phyloP scores from a whole-genome alignment of 2,797 vertebrate species.

The Danio tinwini region DNA sequence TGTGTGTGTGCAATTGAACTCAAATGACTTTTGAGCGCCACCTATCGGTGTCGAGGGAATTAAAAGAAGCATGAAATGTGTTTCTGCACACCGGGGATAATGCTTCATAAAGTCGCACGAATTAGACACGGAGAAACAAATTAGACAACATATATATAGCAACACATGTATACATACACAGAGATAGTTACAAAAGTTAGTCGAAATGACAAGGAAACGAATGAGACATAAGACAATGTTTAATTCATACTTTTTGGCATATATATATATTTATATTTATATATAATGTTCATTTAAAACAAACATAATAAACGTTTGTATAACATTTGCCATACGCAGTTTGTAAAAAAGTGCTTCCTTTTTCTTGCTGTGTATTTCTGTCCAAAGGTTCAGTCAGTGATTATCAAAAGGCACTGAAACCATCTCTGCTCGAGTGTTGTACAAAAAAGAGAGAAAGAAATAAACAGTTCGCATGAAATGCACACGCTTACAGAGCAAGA shows the following conservation, averaged over 20 bases:
- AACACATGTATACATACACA: not conserved
- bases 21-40: constrained; percentile 53
- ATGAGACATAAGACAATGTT: constrained; percentile 58
- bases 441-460: constrained; percentile 30
- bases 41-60: constrained; percentile 49
- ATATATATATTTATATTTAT: constrained; percentile 58
- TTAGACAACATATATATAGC: not conserved
- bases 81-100: not conserved
- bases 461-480: constrained; percentile 51
- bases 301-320: constrained; percentile 69
- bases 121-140: not conserved
- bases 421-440: constrained; percentile 47
- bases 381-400: constrained; percentile 58
- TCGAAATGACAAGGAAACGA: constrained; percentile 34
- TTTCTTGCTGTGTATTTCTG: constrained; percentile 63
- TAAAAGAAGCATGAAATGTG: not conserved
- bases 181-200: not conserved
- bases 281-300: constrained; percentile 75
- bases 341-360: constrained; percentile 75
- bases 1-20: not conserved
- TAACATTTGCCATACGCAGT: constrained; percentile 66
- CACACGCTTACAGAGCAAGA: constrained; percentile 46
- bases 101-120: not conserved
- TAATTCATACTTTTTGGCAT: constrained; percentile 67
- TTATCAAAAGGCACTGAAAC: constrained; percentile 74